Evolutionary conservation across 2,888 invertebrate genomes (phyloP).

Genomic region (Resseliella maxima): DNA sequence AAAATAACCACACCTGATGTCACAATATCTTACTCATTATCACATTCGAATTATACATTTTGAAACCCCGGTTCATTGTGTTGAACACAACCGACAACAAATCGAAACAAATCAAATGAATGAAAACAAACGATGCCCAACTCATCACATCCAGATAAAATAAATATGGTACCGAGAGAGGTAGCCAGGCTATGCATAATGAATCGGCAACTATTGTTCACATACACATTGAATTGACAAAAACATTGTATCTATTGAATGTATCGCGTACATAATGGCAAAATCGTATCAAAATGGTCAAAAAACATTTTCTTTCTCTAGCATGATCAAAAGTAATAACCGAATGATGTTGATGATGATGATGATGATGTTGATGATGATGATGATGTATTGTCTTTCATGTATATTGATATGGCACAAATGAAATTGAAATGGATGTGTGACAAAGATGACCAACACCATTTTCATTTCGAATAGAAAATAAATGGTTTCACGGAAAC

Average conservation of each 20-base stretch:
- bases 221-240: neutral
- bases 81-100: neutral
- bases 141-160: conserved; percentile 14
- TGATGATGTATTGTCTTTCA: neutral
- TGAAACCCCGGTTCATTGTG: neutral
- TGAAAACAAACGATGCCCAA: no score
- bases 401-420: neutral
- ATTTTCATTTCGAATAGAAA: neutral
- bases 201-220: conserved; percentile 18
- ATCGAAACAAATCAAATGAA: neutral
- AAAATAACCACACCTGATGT: conserved; percentile 16
- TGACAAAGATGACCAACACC: neutral
- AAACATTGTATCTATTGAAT: neutral
- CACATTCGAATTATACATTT: neutral
- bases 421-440: neutral
- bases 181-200: no score
- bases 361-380: neutral
- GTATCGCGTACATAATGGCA: neutral
- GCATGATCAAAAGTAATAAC: conserved; percentile 20
- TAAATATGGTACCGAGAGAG: neutral
- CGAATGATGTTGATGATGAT: neutral
- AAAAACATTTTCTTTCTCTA: neutral
- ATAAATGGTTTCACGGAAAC: conserved; percentile 2
- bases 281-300: neutral
- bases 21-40: conserved; percentile 28